Conservation (phyloP, 1,140 invertebrate species). For the Pogonognathellus flavescens region DNA sequence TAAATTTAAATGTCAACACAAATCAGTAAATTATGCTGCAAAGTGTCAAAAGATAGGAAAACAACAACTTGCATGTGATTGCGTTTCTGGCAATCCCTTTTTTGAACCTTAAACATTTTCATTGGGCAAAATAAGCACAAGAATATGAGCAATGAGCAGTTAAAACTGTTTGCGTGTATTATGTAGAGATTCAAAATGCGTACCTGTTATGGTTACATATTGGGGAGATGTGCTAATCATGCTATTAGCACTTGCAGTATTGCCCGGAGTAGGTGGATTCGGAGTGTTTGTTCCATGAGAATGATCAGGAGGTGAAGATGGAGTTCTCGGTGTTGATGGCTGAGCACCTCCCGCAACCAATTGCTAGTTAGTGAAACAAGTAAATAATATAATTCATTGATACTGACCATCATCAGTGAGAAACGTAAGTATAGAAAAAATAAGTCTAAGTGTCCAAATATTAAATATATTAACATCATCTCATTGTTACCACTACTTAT, state of each 20-base stretch:
- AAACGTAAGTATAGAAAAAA: too few species aligned
- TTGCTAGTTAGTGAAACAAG: not conserved
- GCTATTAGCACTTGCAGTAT: constrained; percentile 49
- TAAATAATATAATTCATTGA: too few species aligned
- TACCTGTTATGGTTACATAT: constrained; percentile 57
- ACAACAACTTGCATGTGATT: too few species aligned
- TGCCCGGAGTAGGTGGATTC: constrained; percentile 56
- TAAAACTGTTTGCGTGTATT: not conserved
- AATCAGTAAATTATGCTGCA: too few species aligned
- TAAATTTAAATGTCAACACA: too few species aligned
- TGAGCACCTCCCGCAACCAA: constrained; percentile 47
- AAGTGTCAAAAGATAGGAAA: too few species aligned
- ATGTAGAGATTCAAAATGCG: too few species aligned
- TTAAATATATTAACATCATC: too few species aligned
- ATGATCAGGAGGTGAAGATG: constrained; percentile 51
- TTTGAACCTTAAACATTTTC: not conserved
- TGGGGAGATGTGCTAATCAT: constrained; percentile 45
- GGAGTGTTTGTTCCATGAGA: constrained; percentile 42
- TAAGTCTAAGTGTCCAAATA: too few species aligned
- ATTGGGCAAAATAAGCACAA: not conserved
- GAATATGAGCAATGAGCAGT: not conserved
- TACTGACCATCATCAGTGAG: too few species aligned
- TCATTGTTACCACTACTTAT: too few species aligned
- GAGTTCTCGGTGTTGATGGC: constrained; percentile 56
- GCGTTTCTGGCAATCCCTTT: too few species aligned